Evolutionary conservation across 2,113 vertebrate genomes (phyloP), one percentile per base, ranked within the genome.

Genomic region (Leiothrix lutea): DNA sequence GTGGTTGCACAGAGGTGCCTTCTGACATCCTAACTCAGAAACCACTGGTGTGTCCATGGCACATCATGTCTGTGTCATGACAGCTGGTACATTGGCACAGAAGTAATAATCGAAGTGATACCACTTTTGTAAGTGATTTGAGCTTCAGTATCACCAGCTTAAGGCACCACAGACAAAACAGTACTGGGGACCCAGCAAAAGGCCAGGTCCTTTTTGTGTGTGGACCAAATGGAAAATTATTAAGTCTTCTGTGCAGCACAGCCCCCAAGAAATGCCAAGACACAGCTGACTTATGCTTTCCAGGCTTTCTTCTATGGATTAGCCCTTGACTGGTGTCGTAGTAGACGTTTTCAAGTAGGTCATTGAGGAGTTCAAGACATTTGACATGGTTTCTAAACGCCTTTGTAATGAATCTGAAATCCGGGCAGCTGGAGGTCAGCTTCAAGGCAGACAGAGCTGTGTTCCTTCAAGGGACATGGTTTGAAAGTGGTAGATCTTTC

Each of bases 391-490:
- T 92, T 96, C 89, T 90, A 91, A 94, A 91, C 13, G 29, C 47
- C 35, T 85, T 58, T 80, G 66, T 80, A 91, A 94, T 91, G 58
- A 92, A 91, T 92, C 78, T 90, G 81, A 95, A 94, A 91, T 82
- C 70, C 0, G 0, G 62, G 70, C 74, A 93, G 74, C 50, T 93
- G 71, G 81, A 95, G 71, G 84, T 79, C 95, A 94, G 70, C 66
- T 88, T 92, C 81, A 82, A 75, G 62, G 62, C 33, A 77, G 78
- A 69, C 16, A 72, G 42, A 94, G 35, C 23, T 70, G 35, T 38
- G 45, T 42, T 94, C 77, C 58, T 35, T 72, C 75, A 94, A 60
- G 51, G 26, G 80, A 74, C 60, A 15, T 28, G 21, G 40, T 85
- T 33, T 91, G 61, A 75, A 92, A 89, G 86, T 26, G 44, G 73